These are phyloP conservation scores for Oligia latruncula DNA, from an alignment of 2,888 invertebrate genomes.

Conservation along the genomic window DNA sequence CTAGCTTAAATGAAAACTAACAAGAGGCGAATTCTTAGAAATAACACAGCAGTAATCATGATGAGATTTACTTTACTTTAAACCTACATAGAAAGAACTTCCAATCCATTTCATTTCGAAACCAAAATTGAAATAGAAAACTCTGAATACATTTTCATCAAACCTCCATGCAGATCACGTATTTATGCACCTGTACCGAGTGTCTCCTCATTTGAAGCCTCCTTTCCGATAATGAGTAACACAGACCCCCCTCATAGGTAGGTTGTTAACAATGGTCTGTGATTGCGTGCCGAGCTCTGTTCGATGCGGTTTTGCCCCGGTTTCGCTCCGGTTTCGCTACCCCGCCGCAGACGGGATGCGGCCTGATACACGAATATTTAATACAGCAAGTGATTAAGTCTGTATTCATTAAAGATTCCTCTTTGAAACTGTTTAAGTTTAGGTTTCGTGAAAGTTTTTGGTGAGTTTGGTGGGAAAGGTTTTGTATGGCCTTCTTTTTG, in stretches of 20 bases:
- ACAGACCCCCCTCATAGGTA: constrained; percentile 34
- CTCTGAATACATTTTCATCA: not conserved
- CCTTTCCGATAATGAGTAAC: constrained; percentile 57
- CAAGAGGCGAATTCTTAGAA: not conserved
- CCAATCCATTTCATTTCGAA: not conserved
- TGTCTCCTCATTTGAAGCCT: constrained; percentile 44
- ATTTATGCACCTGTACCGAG: constrained; percentile 22
- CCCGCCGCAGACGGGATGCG: constrained; percentile 68
- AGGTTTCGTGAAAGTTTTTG: constrained; percentile 8
- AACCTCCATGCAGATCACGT: constrained; percentile 19
- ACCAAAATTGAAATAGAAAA: not conserved
- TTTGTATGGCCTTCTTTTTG: not conserved
- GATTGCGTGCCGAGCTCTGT: constrained; percentile 78
- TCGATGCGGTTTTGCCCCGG: constrained; percentile 76
- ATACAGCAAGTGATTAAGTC: constrained; percentile 73
- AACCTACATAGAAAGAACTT: not conserved
- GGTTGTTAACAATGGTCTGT: constrained; percentile 76
- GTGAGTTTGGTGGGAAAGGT: not conserved
- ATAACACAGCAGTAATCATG: not conserved
- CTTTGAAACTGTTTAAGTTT: constrained; percentile 31
- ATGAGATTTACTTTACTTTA: not conserved
- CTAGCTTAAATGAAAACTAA: not conserved
- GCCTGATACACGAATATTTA: constrained; percentile 75
- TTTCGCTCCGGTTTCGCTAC: constrained; percentile 71
- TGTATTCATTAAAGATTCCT: constrained; percentile 71